phyloP scores from a whole-genome alignment of 2,888 invertebrate genomes.

The Aromia moschata region DNA sequence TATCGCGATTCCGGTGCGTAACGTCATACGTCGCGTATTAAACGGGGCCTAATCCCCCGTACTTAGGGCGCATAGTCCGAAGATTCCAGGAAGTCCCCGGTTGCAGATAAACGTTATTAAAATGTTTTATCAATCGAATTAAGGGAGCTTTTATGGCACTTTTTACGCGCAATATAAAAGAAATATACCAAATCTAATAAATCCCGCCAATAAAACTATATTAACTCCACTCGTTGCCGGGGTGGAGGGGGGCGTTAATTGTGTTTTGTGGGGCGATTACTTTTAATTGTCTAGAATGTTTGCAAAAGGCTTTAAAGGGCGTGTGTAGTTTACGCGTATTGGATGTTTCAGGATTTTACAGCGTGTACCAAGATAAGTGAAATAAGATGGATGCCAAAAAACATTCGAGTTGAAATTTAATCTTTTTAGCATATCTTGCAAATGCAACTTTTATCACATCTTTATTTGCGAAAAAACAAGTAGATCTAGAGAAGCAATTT shows the following conservation, averaged over 20 bases:
- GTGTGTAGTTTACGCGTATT: no score
- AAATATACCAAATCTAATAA: conserved; percentile 7
- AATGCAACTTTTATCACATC: no score
- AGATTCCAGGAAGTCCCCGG: not conserved
- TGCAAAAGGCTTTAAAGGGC: no score
- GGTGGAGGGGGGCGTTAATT: conserved; percentile 6
- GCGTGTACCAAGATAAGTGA: no score
- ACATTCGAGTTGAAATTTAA: no score
- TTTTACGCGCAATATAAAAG: conserved; percentile 4
- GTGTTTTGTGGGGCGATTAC: not conserved
- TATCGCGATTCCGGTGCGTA: not conserved
- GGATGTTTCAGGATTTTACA: no score
- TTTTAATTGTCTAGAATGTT: no score
- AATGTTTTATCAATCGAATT: conserved; percentile 17
- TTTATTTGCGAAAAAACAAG: no score
- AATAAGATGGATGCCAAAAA: no score
- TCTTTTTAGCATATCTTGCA: no score
- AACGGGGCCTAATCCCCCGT: not conserved
- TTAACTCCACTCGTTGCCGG: conserved; percentile 15
- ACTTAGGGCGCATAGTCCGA: not conserved
- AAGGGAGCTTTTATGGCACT: conserved; percentile 17
- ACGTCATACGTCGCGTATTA: not conserved
- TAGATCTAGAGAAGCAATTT: no score
- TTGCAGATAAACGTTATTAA: conserved; percentile 12
- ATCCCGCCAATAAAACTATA: conserved; percentile 8